A percentile compares a stretch with the other conserved stretches of the same genome.
phyloP scores from a whole-genome alignment of 2,797 vertebrate genomes.

The Leptatherina wallacei region DNA sequence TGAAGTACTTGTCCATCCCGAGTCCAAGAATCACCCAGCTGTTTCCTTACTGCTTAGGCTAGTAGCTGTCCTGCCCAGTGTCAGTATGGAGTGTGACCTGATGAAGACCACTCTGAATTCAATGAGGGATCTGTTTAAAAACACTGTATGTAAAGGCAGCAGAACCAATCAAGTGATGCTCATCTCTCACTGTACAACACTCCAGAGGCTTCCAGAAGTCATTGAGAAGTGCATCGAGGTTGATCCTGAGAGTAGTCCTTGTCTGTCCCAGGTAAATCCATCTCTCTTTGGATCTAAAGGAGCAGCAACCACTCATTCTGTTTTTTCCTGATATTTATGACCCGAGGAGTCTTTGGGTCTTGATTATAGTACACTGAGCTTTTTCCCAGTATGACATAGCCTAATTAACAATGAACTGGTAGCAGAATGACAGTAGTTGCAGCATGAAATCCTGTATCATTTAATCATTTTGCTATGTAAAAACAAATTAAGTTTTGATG shows the following conservation, averaged over 20 bases:
- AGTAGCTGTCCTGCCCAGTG: constrained; percentile 91
- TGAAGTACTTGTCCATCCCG: constrained; percentile 90
- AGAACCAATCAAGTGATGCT: constrained; percentile 88
- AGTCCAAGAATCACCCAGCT: constrained; percentile 92
- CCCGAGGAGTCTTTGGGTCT: not conserved
- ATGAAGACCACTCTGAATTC: constrained; percentile 90
- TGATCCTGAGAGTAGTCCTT: constrained; percentile 82
- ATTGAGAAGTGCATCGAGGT: constrained; percentile 90
- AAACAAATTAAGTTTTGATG: not conserved
- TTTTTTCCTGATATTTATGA: not conserved
- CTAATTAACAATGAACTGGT: not conserved
- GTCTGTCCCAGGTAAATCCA: constrained; percentile 78
- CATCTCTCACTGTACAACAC: constrained; percentile 87
- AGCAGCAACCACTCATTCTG: not conserved
- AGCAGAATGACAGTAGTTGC: not conserved
- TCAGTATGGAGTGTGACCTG: constrained; percentile 93
- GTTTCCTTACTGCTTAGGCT: constrained; percentile 91
- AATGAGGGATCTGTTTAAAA: constrained; percentile 88
- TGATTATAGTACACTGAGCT: not conserved
- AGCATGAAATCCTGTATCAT: not conserved
- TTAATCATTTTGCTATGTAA: not conserved
- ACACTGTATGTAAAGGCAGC: constrained; percentile 86
- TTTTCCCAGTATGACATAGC: not conserved
- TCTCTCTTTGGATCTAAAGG: not conserved
- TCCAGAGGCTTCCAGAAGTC: constrained; percentile 90